Percentiles rank a stretch among this genome's conserved stretches.
phyloP scores from a whole-genome alignment of 2,113 vertebrate genomes.

The Tachycineta bicolor region DNA sequence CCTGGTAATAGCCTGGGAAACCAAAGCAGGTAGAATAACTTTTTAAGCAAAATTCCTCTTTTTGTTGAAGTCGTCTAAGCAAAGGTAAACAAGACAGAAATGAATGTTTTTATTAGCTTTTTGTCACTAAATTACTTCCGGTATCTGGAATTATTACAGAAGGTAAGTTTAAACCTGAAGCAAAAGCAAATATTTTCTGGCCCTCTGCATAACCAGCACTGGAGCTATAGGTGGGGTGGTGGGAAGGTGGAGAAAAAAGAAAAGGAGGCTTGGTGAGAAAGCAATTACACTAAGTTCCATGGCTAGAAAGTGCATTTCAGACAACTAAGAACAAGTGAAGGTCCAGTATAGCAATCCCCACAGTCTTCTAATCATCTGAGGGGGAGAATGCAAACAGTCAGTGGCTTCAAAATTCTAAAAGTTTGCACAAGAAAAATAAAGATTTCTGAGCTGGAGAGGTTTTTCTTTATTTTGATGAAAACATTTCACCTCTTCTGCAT shows the following conservation, averaged over 20 bases:
- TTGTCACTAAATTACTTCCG: neutral
- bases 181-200: neutral
- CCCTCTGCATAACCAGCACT: neutral
- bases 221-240: neutral
- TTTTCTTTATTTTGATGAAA: neutral
- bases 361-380: neutral
- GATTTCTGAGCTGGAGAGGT: neutral
- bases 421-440: neutral
- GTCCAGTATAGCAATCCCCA: neutral
- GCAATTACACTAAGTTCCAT: neutral
- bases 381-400: neutral
- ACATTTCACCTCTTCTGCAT: neutral
- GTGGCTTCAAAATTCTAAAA: neutral
- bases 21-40: neutral
- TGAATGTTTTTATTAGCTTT: neutral
- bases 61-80: neutral
- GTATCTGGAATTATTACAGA: neutral
- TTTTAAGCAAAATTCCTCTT: neutral
- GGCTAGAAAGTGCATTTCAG: neutral
- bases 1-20: neutral
- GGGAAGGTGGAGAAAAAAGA: fast-evolving
- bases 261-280: neutral
- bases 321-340: neutral
- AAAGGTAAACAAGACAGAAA: neutral
- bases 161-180: neutral